phyloP scores from a whole-genome alignment of 30 jellyfish, hydroid and myxozoan genomes.

The Aurelia coerulea region DNA sequence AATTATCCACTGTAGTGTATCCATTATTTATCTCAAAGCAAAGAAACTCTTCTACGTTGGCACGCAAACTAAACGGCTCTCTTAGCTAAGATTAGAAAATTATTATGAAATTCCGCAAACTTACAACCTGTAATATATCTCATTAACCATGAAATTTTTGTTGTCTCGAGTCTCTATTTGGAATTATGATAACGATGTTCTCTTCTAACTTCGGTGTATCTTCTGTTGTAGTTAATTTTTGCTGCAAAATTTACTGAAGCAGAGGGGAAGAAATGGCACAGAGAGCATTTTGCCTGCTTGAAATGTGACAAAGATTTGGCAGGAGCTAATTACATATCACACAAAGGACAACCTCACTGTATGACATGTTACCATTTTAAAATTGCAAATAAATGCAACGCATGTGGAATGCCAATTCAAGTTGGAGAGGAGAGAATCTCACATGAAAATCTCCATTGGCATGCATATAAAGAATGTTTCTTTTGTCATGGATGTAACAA shows the following conservation, averaged over 20 bases:
- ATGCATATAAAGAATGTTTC: conserved; percentile 75
- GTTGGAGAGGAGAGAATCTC: conserved; percentile 73
- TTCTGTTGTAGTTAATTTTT: conserved; percentile 67
- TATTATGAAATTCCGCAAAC: too few relatives aligned
- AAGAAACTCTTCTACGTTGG: too few relatives aligned
- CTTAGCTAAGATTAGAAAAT: too few relatives aligned
- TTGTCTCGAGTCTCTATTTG: too few relatives aligned
- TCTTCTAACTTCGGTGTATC: not conserved
- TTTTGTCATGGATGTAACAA: conserved; percentile 80
- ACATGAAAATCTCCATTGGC: conserved; percentile 73
- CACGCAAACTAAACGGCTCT: too few relatives aligned
- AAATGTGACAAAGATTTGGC: conserved; percentile 78
- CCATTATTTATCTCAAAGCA: too few relatives aligned
- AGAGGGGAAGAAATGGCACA: conserved; percentile 86
- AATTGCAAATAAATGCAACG: conserved; percentile 67
- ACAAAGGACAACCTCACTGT: conserved; percentile 79
- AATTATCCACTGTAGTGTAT: too few relatives aligned
- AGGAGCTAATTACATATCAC: conserved; percentile 61
- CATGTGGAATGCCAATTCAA: conserved; percentile 76
- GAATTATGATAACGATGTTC: too few relatives aligned
- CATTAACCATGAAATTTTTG: too few relatives aligned
- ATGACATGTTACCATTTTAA: conserved; percentile 73
- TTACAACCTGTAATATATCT: too few relatives aligned
- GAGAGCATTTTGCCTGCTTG: conserved; percentile 84
- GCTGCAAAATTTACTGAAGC: conserved; percentile 84